phyloP scores from a whole-genome alignment of 35 echinoderm and acorn worm genomes.

The Apostichopus californicus region DNA sequence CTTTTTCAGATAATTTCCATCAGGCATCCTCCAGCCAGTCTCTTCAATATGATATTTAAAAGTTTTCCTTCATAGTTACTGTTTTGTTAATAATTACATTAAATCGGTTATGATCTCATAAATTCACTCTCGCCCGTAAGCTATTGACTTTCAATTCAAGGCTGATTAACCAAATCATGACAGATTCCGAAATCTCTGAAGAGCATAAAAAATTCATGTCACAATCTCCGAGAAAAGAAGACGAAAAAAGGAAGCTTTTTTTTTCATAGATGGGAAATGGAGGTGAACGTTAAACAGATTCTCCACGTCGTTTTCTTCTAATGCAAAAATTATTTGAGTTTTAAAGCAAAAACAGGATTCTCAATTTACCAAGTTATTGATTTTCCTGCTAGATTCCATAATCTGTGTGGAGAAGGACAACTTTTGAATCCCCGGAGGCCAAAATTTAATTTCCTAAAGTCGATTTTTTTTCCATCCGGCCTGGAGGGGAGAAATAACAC shows the following conservation, averaged over 20 bases:
- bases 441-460: conserved; percentile 6
- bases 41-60: too few species aligned
- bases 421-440: conserved; percentile 10
- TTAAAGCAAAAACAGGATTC: neutral
- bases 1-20: too few species aligned
- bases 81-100: neutral
- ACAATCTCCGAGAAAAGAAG: neutral
- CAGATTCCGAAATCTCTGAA: neutral
- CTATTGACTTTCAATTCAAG: neutral
- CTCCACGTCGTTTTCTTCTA: neutral
- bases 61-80: neutral
- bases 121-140: neutral
- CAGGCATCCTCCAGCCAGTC: too few species aligned
- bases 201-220: neutral
- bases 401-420: neutral
- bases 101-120: neutral
- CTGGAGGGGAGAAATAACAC: neutral
- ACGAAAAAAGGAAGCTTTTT: neutral
- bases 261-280: neutral
- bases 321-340: neutral
- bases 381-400: conserved; percentile 1
- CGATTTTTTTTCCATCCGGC: neutral
- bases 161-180: neutral
- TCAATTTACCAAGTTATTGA: conserved; percentile 8
- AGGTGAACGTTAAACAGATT: neutral